A percentile compares a stretch with the other conserved stretches of the same genome.
Conservation (phyloP, 23 tunicate genomes). For the Ciona savignyi region DNA sequence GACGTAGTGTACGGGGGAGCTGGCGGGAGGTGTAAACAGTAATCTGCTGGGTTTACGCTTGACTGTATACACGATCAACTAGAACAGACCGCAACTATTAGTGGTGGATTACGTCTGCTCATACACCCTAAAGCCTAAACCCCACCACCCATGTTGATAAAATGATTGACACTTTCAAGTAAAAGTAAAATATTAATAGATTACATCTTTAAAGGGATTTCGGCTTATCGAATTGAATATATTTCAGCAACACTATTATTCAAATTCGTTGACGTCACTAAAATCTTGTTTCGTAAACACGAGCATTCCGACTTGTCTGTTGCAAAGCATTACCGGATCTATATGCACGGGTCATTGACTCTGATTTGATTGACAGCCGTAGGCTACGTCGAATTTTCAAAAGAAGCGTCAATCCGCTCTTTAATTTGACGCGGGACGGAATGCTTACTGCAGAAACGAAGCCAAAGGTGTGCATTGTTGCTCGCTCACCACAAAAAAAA, state of each 20-base stretch:
- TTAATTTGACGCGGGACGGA: background rate
- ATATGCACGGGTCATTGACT: background rate
- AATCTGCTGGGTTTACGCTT: background rate
- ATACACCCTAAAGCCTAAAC: background rate
- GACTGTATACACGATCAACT: background rate
- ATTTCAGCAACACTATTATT: too few relatives aligned
- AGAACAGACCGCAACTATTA: background rate
- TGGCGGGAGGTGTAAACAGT: background rate
- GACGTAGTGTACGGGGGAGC: background rate
- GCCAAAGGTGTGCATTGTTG: background rate
- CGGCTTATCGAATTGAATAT: too few relatives aligned
- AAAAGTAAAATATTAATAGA: too few relatives aligned
- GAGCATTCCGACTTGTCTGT: background rate
- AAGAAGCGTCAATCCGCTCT: background rate
- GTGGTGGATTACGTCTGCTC: background rate
- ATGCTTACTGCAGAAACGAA: background rate
- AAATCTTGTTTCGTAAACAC: background rate
- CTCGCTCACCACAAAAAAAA: too few relatives aligned
- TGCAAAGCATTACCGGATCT: background rate
- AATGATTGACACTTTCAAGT: background rate
- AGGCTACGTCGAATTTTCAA: background rate
- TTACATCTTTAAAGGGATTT: too few relatives aligned
- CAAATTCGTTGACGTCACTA: too few relatives aligned
- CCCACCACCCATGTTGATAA: background rate
- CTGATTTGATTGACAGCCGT: background rate